Conservation (phyloP, 2,797 vertebrate genomes). For the Gallinago stenura region DNA sequence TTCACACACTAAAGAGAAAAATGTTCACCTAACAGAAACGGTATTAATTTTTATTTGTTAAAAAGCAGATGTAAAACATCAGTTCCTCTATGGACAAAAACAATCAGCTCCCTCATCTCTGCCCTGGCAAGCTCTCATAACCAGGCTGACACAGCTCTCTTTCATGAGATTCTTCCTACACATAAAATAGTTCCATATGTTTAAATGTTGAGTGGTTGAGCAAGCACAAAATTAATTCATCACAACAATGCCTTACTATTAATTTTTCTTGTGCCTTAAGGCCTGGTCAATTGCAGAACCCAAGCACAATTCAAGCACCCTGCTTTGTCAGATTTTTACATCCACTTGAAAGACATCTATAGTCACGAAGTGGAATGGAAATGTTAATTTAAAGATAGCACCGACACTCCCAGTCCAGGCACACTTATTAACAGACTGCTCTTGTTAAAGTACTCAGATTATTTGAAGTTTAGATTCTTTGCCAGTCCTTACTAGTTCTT, state of each 20-base stretch:
- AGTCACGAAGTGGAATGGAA: not conserved
- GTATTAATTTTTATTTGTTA: not conserved
- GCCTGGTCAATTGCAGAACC: constrained; percentile 1
- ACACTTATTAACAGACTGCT: not conserved
- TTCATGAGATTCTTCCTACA: constrained; percentile 46
- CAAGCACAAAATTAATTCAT: constrained; percentile 60
- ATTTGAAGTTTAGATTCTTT: not conserved
- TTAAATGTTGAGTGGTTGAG: constrained; percentile 36
- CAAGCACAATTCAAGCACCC: not conserved
- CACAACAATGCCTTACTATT: constrained; percentile 44
- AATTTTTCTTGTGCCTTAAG: constrained; percentile 39
- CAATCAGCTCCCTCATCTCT: not conserved
- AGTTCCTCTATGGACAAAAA: not conserved
- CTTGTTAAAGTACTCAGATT: not conserved
- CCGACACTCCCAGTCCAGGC: not conserved
- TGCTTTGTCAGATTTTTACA: not conserved
- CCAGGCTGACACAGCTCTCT: constrained; percentile 31
- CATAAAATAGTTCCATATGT: constrained; percentile 67
- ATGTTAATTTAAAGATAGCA: not conserved
- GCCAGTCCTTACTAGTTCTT: not conserved
- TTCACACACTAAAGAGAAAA: not conserved
- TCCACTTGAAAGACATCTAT: not conserved
- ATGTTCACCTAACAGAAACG: not conserved
- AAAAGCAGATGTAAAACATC: constrained; percentile 32
- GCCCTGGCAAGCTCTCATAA: constrained; percentile 35